phyloP scores from a whole-genome alignment of 2,113 vertebrate genomes.

The Tenrec ecaudatus region DNA sequence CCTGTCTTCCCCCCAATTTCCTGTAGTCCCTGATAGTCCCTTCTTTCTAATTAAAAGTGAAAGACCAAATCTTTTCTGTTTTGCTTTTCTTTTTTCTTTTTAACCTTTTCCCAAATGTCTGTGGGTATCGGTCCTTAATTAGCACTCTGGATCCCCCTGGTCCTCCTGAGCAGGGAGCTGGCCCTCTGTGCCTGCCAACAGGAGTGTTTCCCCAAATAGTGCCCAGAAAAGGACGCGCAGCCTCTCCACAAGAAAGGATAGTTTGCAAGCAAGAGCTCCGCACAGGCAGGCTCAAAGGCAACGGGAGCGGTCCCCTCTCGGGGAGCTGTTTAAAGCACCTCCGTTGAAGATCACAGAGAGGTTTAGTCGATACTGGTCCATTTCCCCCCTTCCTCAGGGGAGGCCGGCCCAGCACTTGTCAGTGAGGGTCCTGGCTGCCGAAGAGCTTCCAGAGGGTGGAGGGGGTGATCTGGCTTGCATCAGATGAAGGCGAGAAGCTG shows the following conservation, averaged over 20 bases:
- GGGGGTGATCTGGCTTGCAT: background rate
- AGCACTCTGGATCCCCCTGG: constrained; percentile 52
- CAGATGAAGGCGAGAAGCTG: background rate
- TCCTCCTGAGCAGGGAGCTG: constrained; percentile 55
- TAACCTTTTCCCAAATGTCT: constrained; percentile 43
- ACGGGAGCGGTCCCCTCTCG: background rate
- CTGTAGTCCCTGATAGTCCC: background rate
- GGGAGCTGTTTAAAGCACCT: constrained; percentile 65
- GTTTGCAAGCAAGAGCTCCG: constrained; percentile 60
- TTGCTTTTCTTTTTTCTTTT: background rate
- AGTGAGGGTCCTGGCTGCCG: background rate
- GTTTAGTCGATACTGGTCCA: constrained; percentile 50
- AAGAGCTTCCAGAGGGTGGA: background rate
- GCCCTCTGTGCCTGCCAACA: constrained; percentile 68
- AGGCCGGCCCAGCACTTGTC: background rate
- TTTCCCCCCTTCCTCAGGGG: constrained; percentile 52
- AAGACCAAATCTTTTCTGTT: constrained; percentile 3
- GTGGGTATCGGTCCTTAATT: constrained; percentile 66
- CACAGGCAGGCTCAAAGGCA: constrained; percentile 54
- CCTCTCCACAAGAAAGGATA: constrained; percentile 56
- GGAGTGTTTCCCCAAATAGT: constrained; percentile 79
- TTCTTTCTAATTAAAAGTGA: constrained; percentile 65
- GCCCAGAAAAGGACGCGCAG: constrained; percentile 26
- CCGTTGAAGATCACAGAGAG: constrained; percentile 57
- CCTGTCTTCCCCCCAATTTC: constrained; percentile 43